Percentiles rank a stretch among this genome's conserved stretches.
Conservation (phyloP, 2,797 vertebrate genomes). For the Esox lucius region DNA sequence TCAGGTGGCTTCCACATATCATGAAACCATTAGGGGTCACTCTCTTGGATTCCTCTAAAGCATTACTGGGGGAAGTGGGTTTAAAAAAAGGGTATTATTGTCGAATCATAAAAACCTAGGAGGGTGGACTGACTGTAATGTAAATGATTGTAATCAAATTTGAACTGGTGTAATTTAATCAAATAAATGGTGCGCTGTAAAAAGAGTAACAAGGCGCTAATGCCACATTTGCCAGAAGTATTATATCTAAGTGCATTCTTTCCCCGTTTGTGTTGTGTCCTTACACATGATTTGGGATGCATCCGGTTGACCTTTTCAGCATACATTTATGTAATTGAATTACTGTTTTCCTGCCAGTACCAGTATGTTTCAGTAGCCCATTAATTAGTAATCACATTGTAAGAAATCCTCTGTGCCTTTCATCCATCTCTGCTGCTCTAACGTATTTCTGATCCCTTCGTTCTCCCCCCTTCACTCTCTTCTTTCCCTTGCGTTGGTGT, state of each 20-base stretch:
- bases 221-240: neutral
- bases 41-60: conserved; percentile 46
- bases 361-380: conserved; percentile 58
- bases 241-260: neutral
- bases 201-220: conserved; percentile 41
- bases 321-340: conserved; percentile 53
- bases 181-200: conserved; percentile 55
- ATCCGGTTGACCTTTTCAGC: conserved; percentile 57
- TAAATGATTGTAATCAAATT: neutral
- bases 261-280: neutral
- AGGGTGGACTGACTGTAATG: neutral
- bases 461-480: conserved; percentile 56
- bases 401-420: conserved; percentile 74
- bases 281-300: conserved; percentile 42
- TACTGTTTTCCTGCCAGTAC: conserved; percentile 56
- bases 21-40: conserved; percentile 51
- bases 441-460: conserved; percentile 61
- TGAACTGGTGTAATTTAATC: neutral
- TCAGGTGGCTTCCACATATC: conserved; percentile 31
- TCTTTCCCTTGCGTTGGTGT: conserved; percentile 62
- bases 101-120: neutral
- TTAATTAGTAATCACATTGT: conserved; percentile 77
- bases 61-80: conserved; percentile 52
- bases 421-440: conserved; percentile 69
- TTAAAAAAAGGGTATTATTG: conserved; percentile 32